These are phyloP conservation scores for Leptinotarsa peninsularis DNA, from an alignment of 2,888 invertebrate genomes.

Conservation along the genomic window DNA sequence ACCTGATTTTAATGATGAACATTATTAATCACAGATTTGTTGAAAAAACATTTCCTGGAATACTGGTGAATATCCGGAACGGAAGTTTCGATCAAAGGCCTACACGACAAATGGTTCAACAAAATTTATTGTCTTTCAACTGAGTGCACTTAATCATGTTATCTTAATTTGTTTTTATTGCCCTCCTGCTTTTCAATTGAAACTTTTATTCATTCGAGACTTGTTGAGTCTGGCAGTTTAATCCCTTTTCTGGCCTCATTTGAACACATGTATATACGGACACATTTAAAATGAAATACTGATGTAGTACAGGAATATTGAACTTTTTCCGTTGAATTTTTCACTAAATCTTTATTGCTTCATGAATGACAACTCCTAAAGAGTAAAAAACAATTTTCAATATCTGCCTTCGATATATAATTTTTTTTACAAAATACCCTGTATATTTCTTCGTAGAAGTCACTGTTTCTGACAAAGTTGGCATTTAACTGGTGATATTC, in stretches of 20 bases:
- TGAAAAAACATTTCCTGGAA: slow-evolving; percentile 7
- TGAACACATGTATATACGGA: background rate
- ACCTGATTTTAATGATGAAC: slow-evolving; percentile 1
- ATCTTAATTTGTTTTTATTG: background rate
- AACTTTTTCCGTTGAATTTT: too few species aligned
- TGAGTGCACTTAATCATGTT: background rate
- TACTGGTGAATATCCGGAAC: background rate
- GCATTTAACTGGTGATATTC: too few species aligned
- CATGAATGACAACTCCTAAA: too few species aligned
- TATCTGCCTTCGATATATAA: too few species aligned
- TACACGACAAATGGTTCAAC: slow-evolving; percentile 1
- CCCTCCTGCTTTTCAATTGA: background rate
- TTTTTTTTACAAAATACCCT: too few species aligned
- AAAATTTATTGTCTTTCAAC: slow-evolving; percentile 7
- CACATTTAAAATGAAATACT: too few species aligned
- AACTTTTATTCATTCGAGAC: slow-evolving; percentile 6
- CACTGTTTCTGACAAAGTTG: too few species aligned
- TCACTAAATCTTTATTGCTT: too few species aligned
- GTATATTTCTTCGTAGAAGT: too few species aligned
- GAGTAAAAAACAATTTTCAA: too few species aligned
- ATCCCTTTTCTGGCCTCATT: background rate
- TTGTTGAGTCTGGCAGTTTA: background rate
- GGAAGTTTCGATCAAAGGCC: background rate
- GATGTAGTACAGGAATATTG: too few species aligned
- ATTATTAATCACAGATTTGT: background rate